A percentile compares a stretch with the other conserved stretches of the same genome.
These are phyloP conservation scores for Nyctibius grandis DNA, from an alignment of 2,797 vertebrate genomes.

Conservation along the genomic window DNA sequence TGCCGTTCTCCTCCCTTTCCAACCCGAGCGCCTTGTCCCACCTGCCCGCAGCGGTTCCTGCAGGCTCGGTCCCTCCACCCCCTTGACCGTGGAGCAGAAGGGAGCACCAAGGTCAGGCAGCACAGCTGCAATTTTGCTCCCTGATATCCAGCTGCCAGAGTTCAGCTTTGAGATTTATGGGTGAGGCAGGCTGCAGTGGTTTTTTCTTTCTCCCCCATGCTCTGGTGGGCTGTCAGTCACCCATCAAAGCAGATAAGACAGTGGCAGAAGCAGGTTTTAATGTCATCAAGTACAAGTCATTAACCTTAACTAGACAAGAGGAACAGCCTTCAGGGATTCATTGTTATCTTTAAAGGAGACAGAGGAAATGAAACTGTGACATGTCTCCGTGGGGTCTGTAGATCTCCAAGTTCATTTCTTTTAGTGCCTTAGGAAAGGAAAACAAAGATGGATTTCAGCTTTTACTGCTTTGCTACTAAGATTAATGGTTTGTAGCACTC, in stretches of 20 bases:
- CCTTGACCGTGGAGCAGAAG: neutral
- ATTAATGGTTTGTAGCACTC: neutral
- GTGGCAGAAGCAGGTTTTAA: slow-evolving; percentile 34
- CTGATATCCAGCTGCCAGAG: neutral
- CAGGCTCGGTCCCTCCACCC: neutral
- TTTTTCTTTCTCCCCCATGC: neutral
- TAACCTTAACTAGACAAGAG: slow-evolving; percentile 56
- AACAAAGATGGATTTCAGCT: slow-evolving; percentile 32
- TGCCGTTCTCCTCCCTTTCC: neutral
- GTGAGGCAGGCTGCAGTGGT: neutral
- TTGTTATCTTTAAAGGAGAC: slow-evolving; percentile 37
- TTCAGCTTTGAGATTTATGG: neutral
- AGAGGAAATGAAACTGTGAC: slow-evolving; percentile 16
- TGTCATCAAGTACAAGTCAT: slow-evolving; percentile 52
- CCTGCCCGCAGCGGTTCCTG: rapidly evolving
- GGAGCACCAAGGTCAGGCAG: neutral
- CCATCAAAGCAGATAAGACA: slow-evolving; percentile 15
- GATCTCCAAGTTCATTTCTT: neutral
- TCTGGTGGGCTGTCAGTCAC: slow-evolving; percentile 27
- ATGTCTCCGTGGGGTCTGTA: neutral
- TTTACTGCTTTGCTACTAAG: neutral
- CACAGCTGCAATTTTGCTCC: neutral
- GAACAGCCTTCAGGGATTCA: slow-evolving; percentile 33
- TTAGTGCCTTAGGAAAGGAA: slow-evolving; percentile 20
- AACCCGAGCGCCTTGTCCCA: neutral